Base-by-base conservation (phyloP, 2,888 invertebrate species). In the Dryobotodes eremita region DNA sequence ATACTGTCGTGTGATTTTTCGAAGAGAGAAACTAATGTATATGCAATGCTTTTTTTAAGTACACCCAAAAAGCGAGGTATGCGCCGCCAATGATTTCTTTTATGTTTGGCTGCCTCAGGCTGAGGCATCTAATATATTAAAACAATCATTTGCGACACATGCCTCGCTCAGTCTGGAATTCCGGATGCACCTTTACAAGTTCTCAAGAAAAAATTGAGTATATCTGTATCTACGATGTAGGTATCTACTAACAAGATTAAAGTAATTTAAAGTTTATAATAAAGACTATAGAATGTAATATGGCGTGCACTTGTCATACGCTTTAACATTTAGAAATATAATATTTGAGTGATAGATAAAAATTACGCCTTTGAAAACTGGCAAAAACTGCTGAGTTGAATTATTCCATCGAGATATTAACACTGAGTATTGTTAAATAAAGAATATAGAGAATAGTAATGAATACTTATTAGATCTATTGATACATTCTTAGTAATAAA, bases 381-480 rank as follows among this genome's bases (percentile, higher is more conserved):
- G 59, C 31, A 46, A 57, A 31, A 57, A 31, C 36, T 53, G 46
- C 31, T 0, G 20, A 70, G n/a, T 48, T 75, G 11, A 46, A 36
- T 31, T 62, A 68, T 48, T 42, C 36, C 17, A 66, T 79, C 50
- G 48, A 73, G 65, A 31, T 61, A 48, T 31, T 46, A 20, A 50
- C 17, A 46, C 31, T 46, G 79, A 78, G 69, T 74, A 70, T 62
- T 79, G 23, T 69, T 71, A 61, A 77, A 65, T 74, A 61, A 64
- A 55, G 17, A 23, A 26, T 71, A 57, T 17, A 53, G 55, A 59
- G 15, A 42, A 78, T 26, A 71, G 7, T 26, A 75, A 42, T 8
- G 23, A 48, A 46, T 61, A 65, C n/a, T 53, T 20, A 23, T 26
- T 68, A 50, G 53, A 82, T 82, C 46, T 64, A 83, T 69, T 68